Percentiles rank a stretch among this genome's conserved stretches.
Conservation (phyloP, 2,797 vertebrate genomes). For the Epinephelus awoara region DNA sequence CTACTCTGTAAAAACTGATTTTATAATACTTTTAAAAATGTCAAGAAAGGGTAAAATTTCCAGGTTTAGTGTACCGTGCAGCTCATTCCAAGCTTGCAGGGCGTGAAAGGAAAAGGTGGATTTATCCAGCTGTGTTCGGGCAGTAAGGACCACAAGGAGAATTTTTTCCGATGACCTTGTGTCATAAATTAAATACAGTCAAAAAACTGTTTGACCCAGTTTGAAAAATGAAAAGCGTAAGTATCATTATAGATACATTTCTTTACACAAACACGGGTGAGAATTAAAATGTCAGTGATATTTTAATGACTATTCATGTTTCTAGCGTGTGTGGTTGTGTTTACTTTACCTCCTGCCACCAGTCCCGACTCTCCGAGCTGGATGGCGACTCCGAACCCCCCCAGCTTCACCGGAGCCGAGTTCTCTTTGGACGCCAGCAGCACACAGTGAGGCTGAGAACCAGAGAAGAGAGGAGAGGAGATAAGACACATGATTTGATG, state of each 20-base stretch:
- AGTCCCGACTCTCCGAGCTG: constrained; percentile 97
- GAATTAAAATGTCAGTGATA: background rate
- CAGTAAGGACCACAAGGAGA: no score
- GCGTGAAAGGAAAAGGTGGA: no score
- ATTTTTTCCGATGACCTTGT: no score
- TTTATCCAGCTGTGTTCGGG: no score
- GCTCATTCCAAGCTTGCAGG: no score
- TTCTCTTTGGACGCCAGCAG: constrained; percentile 98
- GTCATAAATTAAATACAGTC: background rate
- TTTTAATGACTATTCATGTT: background rate
- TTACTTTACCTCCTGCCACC: constrained; percentile 95
- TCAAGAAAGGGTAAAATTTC: no score
- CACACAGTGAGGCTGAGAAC: constrained; percentile 95
- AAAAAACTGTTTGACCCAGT: background rate
- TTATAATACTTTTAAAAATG: no score
- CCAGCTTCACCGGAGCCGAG: constrained; percentile 96
- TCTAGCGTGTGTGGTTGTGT: background rate
- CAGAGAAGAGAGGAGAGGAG: constrained; percentile 13
- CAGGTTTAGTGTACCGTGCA: no score
- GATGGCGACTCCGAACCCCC: constrained; percentile 98
- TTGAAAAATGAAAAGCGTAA: background rate
- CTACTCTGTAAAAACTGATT: no score
- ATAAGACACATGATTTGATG: constrained; percentile 1
- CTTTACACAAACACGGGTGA: background rate
- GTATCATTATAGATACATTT: background rate